A percentile compares a stretch with the other conserved stretches of the same genome.
These are phyloP conservation scores for Propsilocerus akamusi DNA, from an alignment of 1,140 invertebrate species.

Conservation along the genomic window DNA sequence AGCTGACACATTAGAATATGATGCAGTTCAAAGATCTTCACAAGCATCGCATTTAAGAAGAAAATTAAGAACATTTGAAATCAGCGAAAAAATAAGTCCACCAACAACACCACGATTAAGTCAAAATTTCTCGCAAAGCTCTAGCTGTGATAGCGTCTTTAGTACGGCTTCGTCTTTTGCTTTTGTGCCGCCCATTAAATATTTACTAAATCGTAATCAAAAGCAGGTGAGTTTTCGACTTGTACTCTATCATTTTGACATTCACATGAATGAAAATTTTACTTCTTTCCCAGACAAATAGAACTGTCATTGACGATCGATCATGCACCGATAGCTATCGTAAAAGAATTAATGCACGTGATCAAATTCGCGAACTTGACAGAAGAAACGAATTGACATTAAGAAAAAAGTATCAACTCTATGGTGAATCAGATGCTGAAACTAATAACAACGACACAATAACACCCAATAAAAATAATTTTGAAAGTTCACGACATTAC, in stretches of 20 bases:
- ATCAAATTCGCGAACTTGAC: constrained; percentile 30
- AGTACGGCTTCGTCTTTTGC: constrained; percentile 54
- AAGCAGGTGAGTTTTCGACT: constrained; percentile 8
- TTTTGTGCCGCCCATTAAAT: constrained; percentile 34
- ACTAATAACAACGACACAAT: constrained; percentile 17
- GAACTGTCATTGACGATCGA: constrained; percentile 25
- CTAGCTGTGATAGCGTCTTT: constrained; percentile 34
- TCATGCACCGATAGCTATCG: constrained; percentile 38
- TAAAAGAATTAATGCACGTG: constrained; percentile 36
- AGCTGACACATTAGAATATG: constrained; percentile 9
- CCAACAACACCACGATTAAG: constrained; percentile 7
- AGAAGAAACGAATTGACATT: constrained; percentile 31
- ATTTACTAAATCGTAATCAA: constrained; percentile 24
- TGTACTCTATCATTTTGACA: not conserved
- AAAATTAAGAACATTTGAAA: constrained; percentile 7
- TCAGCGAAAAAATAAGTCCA: constrained; percentile 6
- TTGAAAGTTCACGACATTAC: constrained; percentile 14
- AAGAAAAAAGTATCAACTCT: constrained; percentile 39
- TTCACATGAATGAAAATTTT: constrained; percentile 2
- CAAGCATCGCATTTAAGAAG: not conserved
- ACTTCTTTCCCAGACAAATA: constrained; percentile 10
- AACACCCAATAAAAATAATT: constrained; percentile 9
- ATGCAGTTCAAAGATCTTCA: constrained; percentile 6
- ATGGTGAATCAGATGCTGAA: constrained; percentile 18
- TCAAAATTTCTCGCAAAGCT: constrained; percentile 8